Evolutionary conservation across 1,140 invertebrate genomes (phyloP), one percentile per base, ranked within the genome.

Genomic region (Zaprionus nigranus): DNA sequence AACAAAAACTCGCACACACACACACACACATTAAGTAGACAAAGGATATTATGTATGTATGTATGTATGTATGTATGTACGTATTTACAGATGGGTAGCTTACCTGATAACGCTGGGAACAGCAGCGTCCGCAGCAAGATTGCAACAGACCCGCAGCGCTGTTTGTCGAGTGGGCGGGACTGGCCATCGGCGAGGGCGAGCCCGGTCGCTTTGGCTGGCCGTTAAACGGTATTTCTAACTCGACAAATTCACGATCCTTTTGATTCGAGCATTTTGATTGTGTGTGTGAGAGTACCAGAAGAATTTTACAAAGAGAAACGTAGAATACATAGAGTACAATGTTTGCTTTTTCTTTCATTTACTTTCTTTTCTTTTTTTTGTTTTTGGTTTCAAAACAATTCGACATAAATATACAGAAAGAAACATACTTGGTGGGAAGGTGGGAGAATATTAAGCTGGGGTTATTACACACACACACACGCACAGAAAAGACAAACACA

Each of bases 201-300:
- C 95, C 97, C 3, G 97, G 97, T 90, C 98, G 95, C 93, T 98
- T 99, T 49, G 84, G 97, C 95, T 93, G 97, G 95, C 97, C 98
- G 93, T 99, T 99, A 94, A 95, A 98, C 12, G 98, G 97, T 91
- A 97, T 96, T 90, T 99, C 98, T 95, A 99, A 95, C 93, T 99
- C 98, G 68, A 99, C 97, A 94, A 99, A 99, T 93, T 99, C 98
- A 65, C 98, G 96, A 93, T 99, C 98, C 98, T 99, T 94, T 51
- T 63, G 74, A 69, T 72, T 87, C 79, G 78, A 80, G 77, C 72
- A 79, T 86, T 69, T 87, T 46, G 40, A 46, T n/a, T 46, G 40
- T 46, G 68, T 83, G 80, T 72, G 85, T 75, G 72, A 77, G 82
- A 77, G 82, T 88, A 90, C 81, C 87, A 90, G 81, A 90, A 84